Evolutionary conservation across 92 coral and sea anemone species (phyloP).

Genomic region (Desmophyllum pertusum): DNA sequence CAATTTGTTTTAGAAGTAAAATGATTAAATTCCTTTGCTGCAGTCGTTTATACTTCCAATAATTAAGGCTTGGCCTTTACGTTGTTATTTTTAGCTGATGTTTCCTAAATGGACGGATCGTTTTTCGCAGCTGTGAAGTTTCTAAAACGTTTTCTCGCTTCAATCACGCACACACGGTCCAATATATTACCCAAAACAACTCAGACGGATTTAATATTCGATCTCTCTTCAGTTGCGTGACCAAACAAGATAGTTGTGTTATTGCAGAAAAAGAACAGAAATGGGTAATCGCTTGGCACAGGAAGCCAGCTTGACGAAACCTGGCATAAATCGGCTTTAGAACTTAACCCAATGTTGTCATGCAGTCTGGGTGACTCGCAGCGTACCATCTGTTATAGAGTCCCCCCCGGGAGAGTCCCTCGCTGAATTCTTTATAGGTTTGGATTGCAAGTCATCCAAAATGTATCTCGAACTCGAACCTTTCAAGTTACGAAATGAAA

Average conservation of each 20-base stretch:
- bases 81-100: neutral
- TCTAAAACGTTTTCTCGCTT: conserved; percentile 1
- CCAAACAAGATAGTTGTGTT: conserved; percentile 2
- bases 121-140: conserved; percentile 1
- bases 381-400: neutral
- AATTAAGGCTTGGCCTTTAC: neutral
- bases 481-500: neutral
- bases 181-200: conserved; percentile 16
- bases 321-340: neutral
- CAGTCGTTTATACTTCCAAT: neutral
- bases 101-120: neutral
- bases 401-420: too few species aligned
- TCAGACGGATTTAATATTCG: neutral
- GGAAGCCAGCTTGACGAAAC: neutral
- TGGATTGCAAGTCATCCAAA: neutral
- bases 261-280: neutral
- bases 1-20: neutral
- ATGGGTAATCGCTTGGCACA: conserved; percentile 3
- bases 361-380: neutral
- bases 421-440: neutral
- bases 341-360: neutral
- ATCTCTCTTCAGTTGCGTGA: neutral
- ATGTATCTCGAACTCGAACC: neutral
- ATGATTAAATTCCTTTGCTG: neutral
- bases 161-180: conserved; percentile 2